Base-by-base conservation (phyloP, 2,113 vertebrate genomes). In the Zosterops hypoxanthus region DNA sequence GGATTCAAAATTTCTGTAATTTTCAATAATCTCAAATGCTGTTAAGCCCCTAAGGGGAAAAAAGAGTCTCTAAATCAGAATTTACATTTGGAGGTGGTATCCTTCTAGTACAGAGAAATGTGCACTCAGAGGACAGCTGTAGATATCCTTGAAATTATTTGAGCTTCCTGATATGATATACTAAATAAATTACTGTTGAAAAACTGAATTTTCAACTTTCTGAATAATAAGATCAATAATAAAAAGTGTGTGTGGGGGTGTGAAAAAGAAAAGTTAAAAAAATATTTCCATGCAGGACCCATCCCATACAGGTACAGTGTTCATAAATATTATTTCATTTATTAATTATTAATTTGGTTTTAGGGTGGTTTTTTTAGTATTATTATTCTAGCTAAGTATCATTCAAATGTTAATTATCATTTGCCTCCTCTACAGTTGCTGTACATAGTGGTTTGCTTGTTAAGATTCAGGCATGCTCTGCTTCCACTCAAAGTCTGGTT, bases 181-280 rank as follows among this genome's bases (percentile, higher is more conserved):
- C 46, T 90, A 63, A 82, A 80, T 42, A 59, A 90, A 83, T 63
- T 66, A 16, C 23, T 24, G 4, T 29, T 50, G 29, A 65, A 69
- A 14, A 42, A 14, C n/a, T 53, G 47, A 72, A 12, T 72, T 86
- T 71, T 87, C 63, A 60, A 7, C 23, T n/a, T 80, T 76, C 24
- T 49, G 61, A 79, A 63, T 61, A 39, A 12, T 33, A 2, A 1
- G 8, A 66, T 90, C 50, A 23, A 29, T 31, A 82, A 72, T 46
- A 39, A 84, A 86, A 61, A 1, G 36, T 39, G 36, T 39, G 36
- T 2, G 10, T 0, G 1, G 39, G 11, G 11, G 39, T 11, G 39
- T 39, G 20, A 21, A 0, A 16, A 63, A 34, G 7, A 20, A 46
- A 56, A 18, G 6, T 46, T 36, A 20, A 70, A 77, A 77, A 81